Conservation (phyloP, 2,113 vertebrate species). For the Conger conger region DNA sequence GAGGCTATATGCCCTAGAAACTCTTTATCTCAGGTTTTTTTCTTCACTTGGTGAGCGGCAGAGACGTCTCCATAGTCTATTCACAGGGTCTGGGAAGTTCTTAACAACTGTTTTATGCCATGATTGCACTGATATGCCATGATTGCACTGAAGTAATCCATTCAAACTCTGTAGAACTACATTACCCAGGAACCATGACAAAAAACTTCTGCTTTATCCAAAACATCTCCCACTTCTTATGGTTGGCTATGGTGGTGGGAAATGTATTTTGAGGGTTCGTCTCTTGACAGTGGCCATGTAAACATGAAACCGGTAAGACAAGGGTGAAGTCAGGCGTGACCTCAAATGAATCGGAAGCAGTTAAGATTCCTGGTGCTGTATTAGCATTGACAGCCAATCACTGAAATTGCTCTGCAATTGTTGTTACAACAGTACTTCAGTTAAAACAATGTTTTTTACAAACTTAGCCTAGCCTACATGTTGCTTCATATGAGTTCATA, state of each 20-base stretch:
- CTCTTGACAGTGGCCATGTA: neutral
- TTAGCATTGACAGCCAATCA: too few relatives aligned
- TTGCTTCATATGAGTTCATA: too few relatives aligned
- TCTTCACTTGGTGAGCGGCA: neutral
- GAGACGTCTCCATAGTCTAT: neutral
- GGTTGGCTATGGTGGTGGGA: conserved; percentile 20
- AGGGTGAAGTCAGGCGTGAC: too few relatives aligned
- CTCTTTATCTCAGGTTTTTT: conserved; percentile 25
- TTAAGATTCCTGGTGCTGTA: too few relatives aligned
- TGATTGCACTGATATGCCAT: conserved; percentile 25
- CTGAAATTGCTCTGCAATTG: too few relatives aligned
- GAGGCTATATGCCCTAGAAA: conserved; percentile 64
- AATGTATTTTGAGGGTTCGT: neutral
- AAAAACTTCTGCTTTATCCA: conserved; percentile 28
- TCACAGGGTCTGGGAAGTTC: conserved; percentile 8
- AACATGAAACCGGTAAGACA: neutral
- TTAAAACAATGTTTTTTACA: too few relatives aligned
- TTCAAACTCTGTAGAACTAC: neutral
- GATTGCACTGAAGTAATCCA: conserved; percentile 24
- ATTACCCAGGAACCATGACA: conserved; percentile 18
- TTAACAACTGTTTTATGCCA: conserved; percentile 35
- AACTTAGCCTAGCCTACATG: too few relatives aligned
- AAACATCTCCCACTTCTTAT: conserved; percentile 53
- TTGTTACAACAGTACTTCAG: too few relatives aligned
- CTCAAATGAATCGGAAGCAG: too few relatives aligned